Base-by-base conservation (phyloP, 1,140 invertebrate genomes). In the Tetragonula clypearis region DNA sequence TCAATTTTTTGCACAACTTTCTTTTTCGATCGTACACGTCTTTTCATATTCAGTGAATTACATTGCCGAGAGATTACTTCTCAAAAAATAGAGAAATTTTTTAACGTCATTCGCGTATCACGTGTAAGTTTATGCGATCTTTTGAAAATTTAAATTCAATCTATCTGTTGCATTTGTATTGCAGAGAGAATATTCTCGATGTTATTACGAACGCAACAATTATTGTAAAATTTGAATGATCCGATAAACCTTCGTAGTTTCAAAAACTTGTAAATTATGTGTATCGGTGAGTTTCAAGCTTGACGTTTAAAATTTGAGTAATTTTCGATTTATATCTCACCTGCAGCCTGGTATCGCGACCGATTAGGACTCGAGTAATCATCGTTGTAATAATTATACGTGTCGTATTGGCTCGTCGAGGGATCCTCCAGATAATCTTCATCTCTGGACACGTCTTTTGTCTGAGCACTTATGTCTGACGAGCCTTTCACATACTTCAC, bases 321-420 rank as follows among this genome's bases (percentile, higher is more conserved):
- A 0, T n/a, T 65, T 12, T 53, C 14, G n/a, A 17, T 41, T 68
- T 79, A 56, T 35, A 58, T 41, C 77, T 87, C 80, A 92, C 90
- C 90, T 83, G 77, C 53, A 14, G 77, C 62, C 2, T 84, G 77
- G 65, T 91, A 88, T 56, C 81, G 86, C 8, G 89, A 88, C 71
- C 72, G 86, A 82, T 91, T 92, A 30, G 53, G 86, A 30, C 92
- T 93, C 11, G 93, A 93, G 56, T 94, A 94, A 68, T 94, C 93
- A 66, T 94, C 92, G 49, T 94, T 93, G 62, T 93, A 93, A 76
- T 93, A 90, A 88, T 62, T 62, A 23, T 92, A 92, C 21, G 92
- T 82, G 71, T 92, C 92, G 62, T 93, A 91, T 14, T 89, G 81
- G 80, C 82, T 88, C 17, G 89, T 88, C 66, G 92, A 87, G 35